Percentiles rank a stretch among this genome's conserved stretches.
These are phyloP conservation scores for Ibycter americanus DNA, from an alignment of 2,797 vertebrate genomes.

Conservation along the genomic window DNA sequence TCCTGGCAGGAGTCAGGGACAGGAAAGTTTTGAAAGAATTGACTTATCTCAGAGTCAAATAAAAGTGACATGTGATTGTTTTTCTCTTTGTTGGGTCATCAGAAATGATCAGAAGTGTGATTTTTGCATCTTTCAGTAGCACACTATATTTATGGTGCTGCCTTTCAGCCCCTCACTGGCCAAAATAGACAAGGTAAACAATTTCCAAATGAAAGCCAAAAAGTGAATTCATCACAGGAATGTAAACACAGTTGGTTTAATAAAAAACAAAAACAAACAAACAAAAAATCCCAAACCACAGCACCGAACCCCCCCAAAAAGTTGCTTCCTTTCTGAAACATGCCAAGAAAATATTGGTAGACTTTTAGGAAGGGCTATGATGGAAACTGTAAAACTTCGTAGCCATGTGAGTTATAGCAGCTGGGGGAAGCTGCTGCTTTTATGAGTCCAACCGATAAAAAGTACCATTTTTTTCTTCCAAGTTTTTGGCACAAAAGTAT, in stretches of 20 bases:
- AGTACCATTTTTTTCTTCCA: not conserved
- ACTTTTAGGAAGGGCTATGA: not conserved
- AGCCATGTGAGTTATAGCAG: not conserved
- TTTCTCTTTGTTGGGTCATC: not conserved
- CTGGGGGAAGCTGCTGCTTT: not conserved
- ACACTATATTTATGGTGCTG: not conserved
- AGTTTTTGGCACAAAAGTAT: not conserved
- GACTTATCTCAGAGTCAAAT: not conserved
- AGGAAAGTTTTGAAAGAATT: not conserved
- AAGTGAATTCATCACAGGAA: not conserved
- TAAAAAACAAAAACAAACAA: not conserved
- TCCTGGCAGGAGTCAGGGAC: not conserved
- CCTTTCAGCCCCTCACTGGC: not conserved
- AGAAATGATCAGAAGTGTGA: too few species aligned
- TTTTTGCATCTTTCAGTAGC: not conserved
- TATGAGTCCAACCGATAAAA: not conserved
- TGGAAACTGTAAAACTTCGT: not conserved
- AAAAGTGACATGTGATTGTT: not conserved
- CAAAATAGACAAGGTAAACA: not conserved
- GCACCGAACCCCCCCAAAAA: too few species aligned
- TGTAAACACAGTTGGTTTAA: not conserved
- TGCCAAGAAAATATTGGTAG: not conserved
- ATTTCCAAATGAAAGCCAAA: not conserved
- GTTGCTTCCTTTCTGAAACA: not conserved
- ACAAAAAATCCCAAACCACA: too few species aligned